Base-by-base conservation (phyloP, 2,797 vertebrate species). In the Acanthopagrus latus region DNA sequence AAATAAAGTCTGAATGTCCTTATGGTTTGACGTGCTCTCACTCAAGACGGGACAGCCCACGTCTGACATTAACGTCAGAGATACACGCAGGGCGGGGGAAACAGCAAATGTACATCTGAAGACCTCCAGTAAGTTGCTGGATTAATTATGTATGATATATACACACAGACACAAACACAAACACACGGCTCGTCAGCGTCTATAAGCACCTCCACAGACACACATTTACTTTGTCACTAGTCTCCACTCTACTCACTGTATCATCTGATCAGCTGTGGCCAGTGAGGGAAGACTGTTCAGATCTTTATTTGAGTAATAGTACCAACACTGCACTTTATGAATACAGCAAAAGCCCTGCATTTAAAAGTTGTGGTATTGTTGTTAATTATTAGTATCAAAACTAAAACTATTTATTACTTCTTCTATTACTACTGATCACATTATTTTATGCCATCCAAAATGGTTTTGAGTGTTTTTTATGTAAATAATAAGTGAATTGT, bases 1-100 rank as follows among this genome's bases (percentile, higher is more conserved):
- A 90, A 89, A 93, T 91, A 71, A 85, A 86, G 74, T 88, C 84
- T 83, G 85, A 88, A 86, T 54, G 88, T 69, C 74, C 46, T 23
- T 59, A 85, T 33, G 81, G 83, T 82, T 76, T 85, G 76, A 91
- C 43, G 59, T 66, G 52, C 51, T 41, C 58, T 14, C 80, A 64
- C 68, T 81, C 58, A 78, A 55, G 78, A 72, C 9, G 14, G 75
- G 76, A 77, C 81, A 56, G 29, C 59, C 76, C 41, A 59, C 64
- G 33, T 71, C 57, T 58, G 78, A 77, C 81, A 62, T 82, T 81
- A 65, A 84, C 73, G 57, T 76, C 76, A 64, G 56, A 57, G 59
- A 80, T 76, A 33, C 44, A 66, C 69, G 74, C 10, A 33, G 33
- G 25, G 55, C 41, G 14, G 2, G 13, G 65, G 66, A 84, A 86